Conservation (phyloP, 2,797 vertebrate genomes). For the Pangasius macronema region DNA sequence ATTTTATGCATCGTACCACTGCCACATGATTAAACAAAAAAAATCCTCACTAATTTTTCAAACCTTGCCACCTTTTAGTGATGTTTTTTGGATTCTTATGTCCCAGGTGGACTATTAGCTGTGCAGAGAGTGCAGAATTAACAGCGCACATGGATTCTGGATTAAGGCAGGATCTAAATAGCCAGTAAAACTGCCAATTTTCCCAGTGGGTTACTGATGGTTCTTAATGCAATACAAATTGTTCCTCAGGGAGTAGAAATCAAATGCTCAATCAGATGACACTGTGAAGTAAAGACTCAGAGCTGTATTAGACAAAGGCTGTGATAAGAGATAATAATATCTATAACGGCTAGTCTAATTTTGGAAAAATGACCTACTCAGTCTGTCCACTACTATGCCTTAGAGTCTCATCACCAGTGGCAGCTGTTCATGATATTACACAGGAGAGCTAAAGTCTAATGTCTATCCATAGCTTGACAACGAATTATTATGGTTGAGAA, state of each 20-base stretch:
- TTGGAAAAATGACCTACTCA: not conserved
- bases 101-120: conserved; percentile 18
- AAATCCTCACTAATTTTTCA: not conserved
- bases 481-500: not conserved
- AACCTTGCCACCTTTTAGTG: not conserved
- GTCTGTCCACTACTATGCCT: not conserved
- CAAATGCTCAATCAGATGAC: conserved; percentile 4
- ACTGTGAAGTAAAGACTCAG: not conserved
- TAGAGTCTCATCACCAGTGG: not conserved
- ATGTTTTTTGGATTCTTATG: not conserved
- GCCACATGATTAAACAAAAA: not conserved
- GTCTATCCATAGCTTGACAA: not conserved
- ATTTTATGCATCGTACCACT: not conserved
- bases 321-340: conserved; percentile 6
- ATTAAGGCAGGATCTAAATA: conserved; percentile 51
- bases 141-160: conserved; percentile 45
- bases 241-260: conserved; percentile 35
- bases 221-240: conserved; percentile 43
- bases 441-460: not conserved
- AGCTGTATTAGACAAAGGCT: not conserved
- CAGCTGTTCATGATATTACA: not conserved
- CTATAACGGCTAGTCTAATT: not conserved
- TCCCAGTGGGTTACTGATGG: conserved; percentile 54
- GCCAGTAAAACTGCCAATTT: conserved; percentile 57
- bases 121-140: conserved; percentile 24